Conservation (phyloP, 2,888 invertebrate species). For the Nezara viridula region DNA sequence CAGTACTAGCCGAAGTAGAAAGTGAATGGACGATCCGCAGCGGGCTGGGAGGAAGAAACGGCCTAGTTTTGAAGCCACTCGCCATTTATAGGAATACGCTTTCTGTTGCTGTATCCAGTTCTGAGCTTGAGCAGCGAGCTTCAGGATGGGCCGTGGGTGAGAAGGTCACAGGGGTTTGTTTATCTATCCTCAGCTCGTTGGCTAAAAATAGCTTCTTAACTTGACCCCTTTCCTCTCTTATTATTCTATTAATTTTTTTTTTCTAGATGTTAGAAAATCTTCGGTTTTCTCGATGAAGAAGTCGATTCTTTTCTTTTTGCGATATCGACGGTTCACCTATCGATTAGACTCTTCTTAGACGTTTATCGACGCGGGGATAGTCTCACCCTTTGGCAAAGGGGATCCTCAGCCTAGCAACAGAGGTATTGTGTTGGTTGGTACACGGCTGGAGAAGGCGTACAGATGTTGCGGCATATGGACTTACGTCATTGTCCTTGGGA, state of each 20-base stretch:
- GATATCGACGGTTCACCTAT: not conserved
- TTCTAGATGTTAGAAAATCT: not conserved
- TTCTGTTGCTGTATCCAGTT: not conserved
- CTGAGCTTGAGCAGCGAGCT: not conserved
- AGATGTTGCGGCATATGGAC: conserved; percentile 43
- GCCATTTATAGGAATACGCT: conserved; percentile 34
- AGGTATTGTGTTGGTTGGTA: not conserved
- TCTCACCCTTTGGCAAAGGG: not conserved
- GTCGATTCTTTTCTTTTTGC: not conserved
- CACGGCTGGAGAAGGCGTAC: conserved; percentile 14
- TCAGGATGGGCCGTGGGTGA: too few relatives aligned
- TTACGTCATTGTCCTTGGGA: conserved; percentile 37
- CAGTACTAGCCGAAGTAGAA: not conserved
- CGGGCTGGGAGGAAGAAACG: conserved; percentile 21
- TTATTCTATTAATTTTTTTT: not conserved
- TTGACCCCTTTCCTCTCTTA: conserved; percentile 31
- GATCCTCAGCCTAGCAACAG: conserved; percentile 2
- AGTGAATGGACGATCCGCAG: not conserved
- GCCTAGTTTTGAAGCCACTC: conserved; percentile 19
- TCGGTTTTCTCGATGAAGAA: not conserved
- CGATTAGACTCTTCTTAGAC: not conserved
- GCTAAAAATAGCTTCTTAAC: not conserved
- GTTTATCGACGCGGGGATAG: not conserved
- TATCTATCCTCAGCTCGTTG: not conserved
- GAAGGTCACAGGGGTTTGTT: conserved; percentile 30